Percentiles rank a stretch among this genome's conserved stretches.
Evolutionary conservation across 2,113 vertebrate species (phyloP).

Genomic region (Entomyzon cyanotis): DNA sequence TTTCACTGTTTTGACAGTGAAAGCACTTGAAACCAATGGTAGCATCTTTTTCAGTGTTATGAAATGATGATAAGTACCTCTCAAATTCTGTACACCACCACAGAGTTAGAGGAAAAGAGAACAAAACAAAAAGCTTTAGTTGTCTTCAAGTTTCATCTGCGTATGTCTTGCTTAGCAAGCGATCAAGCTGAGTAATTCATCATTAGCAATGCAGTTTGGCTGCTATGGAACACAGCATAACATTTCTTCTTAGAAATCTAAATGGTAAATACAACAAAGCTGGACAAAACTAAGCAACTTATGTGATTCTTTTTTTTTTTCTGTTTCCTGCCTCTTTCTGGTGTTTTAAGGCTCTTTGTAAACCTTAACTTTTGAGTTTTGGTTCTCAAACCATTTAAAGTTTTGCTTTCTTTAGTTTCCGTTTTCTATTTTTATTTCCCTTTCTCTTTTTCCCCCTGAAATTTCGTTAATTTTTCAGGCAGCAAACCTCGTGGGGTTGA

Average conservation of each 20-base stretch:
- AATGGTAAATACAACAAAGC: not conserved
- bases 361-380: not conserved
- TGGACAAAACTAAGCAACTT: not conserved
- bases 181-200: not conserved
- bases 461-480: not conserved
- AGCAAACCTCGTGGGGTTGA: not conserved
- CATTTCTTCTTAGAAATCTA: not conserved
- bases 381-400: not conserved
- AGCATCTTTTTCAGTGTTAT: not conserved
- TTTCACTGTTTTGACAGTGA: not conserved
- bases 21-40: not conserved
- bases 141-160: not conserved
- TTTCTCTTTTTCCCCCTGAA: not conserved
- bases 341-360: not conserved
- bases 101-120: not conserved
- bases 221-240: not conserved
- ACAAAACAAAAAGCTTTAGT: not conserved
- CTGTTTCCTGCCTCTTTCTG: not conserved
- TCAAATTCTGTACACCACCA: not conserved
- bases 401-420: not conserved
- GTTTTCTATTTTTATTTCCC: not conserved
- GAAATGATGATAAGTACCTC: not conserved
- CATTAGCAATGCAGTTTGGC: not conserved
- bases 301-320: fast-evolving
- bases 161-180: not conserved